Evolutionary conservation across 2,113 vertebrate species (phyloP), one percentile per base, ranked within the genome.

Genomic region (Tonatia bakeri): DNA sequence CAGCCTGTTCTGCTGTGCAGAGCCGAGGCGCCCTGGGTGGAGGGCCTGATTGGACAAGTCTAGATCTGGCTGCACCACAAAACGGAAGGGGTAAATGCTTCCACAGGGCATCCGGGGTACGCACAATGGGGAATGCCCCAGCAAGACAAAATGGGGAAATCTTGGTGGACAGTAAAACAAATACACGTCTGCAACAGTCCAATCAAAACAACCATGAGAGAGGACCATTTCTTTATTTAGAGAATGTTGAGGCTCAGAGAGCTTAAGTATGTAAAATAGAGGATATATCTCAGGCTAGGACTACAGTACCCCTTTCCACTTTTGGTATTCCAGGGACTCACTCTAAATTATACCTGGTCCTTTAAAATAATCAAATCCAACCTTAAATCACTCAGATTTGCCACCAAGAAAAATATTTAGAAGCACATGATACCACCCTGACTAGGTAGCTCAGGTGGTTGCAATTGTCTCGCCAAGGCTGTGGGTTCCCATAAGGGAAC

Each of bases 361-460:
- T 31, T 64, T 82, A 88, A 96, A 81, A 94, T 45, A 59, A 94
- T 56, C 50, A 76, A 94, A 85, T 56, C 56, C 38, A 84, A 92
- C 33, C 20, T 81, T 70, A 90, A 89, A 87, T 59, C 13, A 87
- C 45, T 24, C 90, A 91, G 64, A 93, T 40, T 43, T 76, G 17
- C 14, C 67, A 95, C 20, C 17, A 92, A 70, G 43, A 11, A 93
- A 92, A 40, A 82, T 50, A 91, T 36, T 92, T 79, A 36, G 76
- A 89, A 69, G 50, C 72, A 82, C 22, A 61, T 13, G 73, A 76
- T 38, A 64, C 61, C 61, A 28, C 26, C 24, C 19, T 75, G 64
- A 65, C 13, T 15, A 11, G 56, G 56, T 24, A 59, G 64, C 33
- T 67, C 64, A 67, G 64, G 13, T 67, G 33, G 64, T 17, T n/a